Percentiles rank a stretch among this genome's conserved stretches.
These are phyloP conservation scores for Plusia festucae DNA, from an alignment of 2,888 invertebrate genomes.

Conservation along the genomic window DNA sequence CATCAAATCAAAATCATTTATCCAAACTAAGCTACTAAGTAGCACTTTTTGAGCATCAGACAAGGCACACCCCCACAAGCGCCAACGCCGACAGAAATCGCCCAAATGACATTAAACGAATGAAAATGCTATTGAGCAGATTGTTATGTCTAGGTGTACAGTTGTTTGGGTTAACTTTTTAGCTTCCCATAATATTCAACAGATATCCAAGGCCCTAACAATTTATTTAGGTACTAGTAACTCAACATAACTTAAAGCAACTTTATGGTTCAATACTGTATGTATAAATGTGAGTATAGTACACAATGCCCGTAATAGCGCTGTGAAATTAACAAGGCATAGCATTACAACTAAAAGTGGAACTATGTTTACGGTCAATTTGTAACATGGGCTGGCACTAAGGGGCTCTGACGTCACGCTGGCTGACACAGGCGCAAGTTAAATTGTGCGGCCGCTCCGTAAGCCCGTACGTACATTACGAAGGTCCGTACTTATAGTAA, in stretches of 20 bases:
- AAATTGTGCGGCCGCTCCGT: constrained; percentile 59
- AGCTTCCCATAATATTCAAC: no score
- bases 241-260: background rate
- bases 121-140: no score
- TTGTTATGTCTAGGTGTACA: no score
- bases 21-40: no score
- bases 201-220: no score
- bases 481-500: constrained; percentile 27
- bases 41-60: no score
- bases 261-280: background rate
- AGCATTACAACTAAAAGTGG: constrained; percentile 53
- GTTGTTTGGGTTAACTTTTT: no score
- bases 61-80: no score
- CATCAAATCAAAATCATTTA: no score
- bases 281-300: background rate
- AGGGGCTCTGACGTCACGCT: constrained; percentile 64
- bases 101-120: no score
- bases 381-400: constrained; percentile 61
- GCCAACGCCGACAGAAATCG: no score
- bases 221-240: background rate
- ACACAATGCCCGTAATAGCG: background rate
- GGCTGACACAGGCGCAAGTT: constrained; percentile 59
- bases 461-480: constrained; percentile 56
- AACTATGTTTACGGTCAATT: constrained; percentile 73
- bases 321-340: constrained; percentile 35